A percentile compares a stretch with the other conserved stretches of the same genome.
phyloP scores from a whole-genome alignment of 37 sponge, comb jelly and placozoan species.

The Spongilla lacustris region DNA sequence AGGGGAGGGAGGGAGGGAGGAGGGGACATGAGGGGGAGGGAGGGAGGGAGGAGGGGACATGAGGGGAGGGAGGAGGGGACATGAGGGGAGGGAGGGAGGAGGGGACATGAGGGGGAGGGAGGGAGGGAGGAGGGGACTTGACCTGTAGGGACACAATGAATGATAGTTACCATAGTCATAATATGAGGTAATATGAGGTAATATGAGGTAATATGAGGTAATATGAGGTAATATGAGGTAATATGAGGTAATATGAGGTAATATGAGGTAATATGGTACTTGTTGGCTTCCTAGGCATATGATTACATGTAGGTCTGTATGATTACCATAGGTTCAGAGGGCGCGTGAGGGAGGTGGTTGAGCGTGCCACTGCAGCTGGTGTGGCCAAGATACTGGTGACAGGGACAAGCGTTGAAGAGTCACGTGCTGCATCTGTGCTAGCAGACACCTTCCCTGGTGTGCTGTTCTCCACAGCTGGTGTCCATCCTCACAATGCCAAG shows the following conservation, averaged over 20 bases:
- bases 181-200: no score
- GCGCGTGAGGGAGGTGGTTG: constrained; percentile 5
- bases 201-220: no score
- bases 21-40: constrained; percentile 3
- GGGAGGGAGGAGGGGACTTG: no score
- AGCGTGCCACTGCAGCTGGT: not conserved
- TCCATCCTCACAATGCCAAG: constrained; percentile 21
- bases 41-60: constrained; percentile 2
- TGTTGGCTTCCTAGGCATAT: no score
- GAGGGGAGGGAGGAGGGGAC: no score
- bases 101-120: no score
- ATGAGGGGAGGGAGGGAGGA: constrained; percentile 3
- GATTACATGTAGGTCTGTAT: no score
- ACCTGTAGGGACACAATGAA: no score
- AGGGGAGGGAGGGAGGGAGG: not conserved
- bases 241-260: no score
- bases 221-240: no score
- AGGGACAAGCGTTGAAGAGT: not conserved
- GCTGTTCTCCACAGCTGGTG: constrained; percentile 13
- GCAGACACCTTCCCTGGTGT: constrained; percentile 13
- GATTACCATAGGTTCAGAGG: not conserved
- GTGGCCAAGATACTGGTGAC: constrained; percentile 7
- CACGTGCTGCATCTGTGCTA: not conserved
- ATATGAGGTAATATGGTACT: no score
- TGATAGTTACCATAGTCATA: no score